Base-by-base conservation (phyloP, 2,797 vertebrate species). In the Cirrhinus molitorella region DNA sequence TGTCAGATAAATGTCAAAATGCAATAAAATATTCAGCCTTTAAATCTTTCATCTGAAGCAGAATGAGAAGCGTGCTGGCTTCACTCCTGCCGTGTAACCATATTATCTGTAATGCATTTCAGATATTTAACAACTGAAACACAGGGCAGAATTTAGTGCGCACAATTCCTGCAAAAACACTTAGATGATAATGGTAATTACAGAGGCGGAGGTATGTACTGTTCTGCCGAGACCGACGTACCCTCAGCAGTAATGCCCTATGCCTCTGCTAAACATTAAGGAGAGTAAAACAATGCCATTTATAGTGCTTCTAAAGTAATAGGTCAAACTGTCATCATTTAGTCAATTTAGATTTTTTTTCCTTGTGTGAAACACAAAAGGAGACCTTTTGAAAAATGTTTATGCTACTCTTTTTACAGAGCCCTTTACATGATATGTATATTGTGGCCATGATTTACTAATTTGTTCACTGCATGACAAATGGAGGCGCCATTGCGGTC, bases 1-100 rank as follows among this genome's bases (percentile, higher is more conserved):
- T 87, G 87, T 88, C 89, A 89, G 86, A 88, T 89, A 88, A 89
- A 89, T 89, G 89, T 88, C 89, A 89, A 86, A 89, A 85, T 76
- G 85, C 81, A 85, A 85, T 90, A 86, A 88, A 88, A 90, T 88
- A 88, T 88, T 88, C 85, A 90, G 85, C 83, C 71, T 87, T 88
- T 88, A 87, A 88, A 85, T 88, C 82, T 86, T 88, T 87, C 57
- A 86, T 87, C 83, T 85, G 84, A 86, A 67, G 85, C 79, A 79
- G 83, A 83, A 85, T 85, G 72, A 84, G 77, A 67, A 79, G 49
- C 53, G 16, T 79, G 70, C 78, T 75, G 70, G 74, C 70, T 81
- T 67, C 66, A 67, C 25, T 83, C 49, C 81, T 67, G 78, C 57
- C 34, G 78, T 61, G 66, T 71, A 85, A 84, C 53, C 45, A 23